Evolutionary conservation across 2,797 vertebrate genomes (phyloP).

Genomic region (Peromyscus attwateri): DNA sequence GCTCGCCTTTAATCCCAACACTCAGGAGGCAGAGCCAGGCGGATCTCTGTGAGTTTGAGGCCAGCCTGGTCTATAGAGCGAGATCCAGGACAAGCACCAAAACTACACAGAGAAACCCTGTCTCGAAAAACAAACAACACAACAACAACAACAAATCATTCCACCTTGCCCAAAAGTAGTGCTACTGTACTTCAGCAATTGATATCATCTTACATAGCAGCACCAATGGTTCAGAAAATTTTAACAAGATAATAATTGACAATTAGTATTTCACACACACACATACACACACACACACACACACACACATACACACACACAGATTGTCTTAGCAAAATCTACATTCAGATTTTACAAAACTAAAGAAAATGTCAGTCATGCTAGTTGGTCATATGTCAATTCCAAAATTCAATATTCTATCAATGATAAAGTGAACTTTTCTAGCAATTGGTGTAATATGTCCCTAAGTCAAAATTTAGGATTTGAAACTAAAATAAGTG

Average conservation of each 20-base stretch:
- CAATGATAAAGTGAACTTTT: conserved; percentile 22
- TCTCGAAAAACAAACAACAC: no score
- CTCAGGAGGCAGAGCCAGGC: no score
- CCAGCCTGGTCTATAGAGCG: no score
- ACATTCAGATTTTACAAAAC: neutral
- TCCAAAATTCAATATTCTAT: neutral
- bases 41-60: no score
- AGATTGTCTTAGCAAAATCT: neutral
- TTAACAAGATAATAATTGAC: neutral
- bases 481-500: neutral
- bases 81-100: no score
- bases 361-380: neutral
- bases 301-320: no score
- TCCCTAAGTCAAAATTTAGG: neutral
- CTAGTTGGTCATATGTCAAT: neutral
- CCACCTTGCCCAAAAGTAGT: neutral
- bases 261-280: neutral
- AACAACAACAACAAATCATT: neutral
- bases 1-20: no score
- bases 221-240: neutral
- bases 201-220: neutral
- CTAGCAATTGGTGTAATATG: neutral
- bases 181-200: neutral
- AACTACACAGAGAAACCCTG: no score
- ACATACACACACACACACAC: no score